phyloP scores from a whole-genome alignment of 2,888 invertebrate species.

The Hirtodrosophila confusa region DNA sequence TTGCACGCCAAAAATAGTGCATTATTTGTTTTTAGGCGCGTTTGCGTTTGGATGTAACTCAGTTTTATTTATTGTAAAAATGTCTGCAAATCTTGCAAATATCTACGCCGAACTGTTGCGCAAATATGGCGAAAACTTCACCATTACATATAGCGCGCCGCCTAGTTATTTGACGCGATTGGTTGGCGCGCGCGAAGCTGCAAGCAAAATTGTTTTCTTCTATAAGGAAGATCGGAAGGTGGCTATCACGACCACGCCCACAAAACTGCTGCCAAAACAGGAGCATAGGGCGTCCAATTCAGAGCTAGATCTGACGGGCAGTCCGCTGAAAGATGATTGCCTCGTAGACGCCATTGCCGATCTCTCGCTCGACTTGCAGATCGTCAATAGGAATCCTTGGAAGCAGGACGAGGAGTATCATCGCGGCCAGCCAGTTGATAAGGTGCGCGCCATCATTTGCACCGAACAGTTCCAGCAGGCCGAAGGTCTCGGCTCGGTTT shows the following conservation, averaged over 20 bases:
- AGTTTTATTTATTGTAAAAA: constrained; percentile 25
- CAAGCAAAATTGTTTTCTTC: constrained; percentile 70
- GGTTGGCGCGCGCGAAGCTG: constrained; percentile 55
- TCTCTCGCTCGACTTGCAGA: constrained; percentile 70
- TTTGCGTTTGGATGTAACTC: no score
- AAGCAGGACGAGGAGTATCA: constrained; percentile 79
- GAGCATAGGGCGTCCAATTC: constrained; percentile 27
- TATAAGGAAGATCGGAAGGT: constrained; percentile 63
- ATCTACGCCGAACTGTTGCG: constrained; percentile 77
- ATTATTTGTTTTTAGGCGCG: constrained; percentile 17
- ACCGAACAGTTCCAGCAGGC: constrained; percentile 69
- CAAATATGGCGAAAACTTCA: constrained; percentile 67
- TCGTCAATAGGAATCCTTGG: constrained; percentile 74
- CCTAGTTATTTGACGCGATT: constrained; percentile 73
- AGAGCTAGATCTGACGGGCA: constrained; percentile 81
- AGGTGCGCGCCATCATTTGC: constrained; percentile 75
- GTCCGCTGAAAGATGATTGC: constrained; percentile 83
- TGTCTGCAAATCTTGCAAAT: constrained; percentile 79
- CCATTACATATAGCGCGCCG: constrained; percentile 66
- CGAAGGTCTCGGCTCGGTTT: constrained; percentile 81
- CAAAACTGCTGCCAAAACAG: constrained; percentile 17
- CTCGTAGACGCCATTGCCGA: constrained; percentile 78
- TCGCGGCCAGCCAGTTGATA: constrained; percentile 67
- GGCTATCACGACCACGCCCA: constrained; percentile 32
- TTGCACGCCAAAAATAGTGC: constrained; percentile 6